phyloP scores from a whole-genome alignment of 1,140 invertebrate species.

The Cecropterus lyciades region DNA sequence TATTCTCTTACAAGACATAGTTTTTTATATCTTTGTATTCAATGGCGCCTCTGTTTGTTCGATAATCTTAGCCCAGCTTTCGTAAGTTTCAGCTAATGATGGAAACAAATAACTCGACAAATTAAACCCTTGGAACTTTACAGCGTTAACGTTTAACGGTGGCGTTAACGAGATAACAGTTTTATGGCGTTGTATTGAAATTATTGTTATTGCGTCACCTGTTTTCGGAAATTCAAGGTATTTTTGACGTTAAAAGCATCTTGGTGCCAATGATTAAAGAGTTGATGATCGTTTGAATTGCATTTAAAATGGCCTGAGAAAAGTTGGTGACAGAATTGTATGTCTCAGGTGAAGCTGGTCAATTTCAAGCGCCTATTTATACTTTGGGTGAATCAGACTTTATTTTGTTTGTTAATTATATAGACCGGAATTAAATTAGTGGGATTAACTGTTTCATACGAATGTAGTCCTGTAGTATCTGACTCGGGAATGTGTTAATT shows the following conservation, averaged over 20 bases:
- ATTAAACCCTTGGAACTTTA: conserved; percentile 52
- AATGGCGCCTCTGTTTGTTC: conserved; percentile 1
- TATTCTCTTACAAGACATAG: too few relatives aligned
- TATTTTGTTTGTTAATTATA: background rate
- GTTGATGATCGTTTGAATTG: conserved; percentile 18
- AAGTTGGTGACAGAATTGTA: conserved; percentile 20
- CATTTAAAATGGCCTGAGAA: conserved; percentile 15
- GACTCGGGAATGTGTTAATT: too few relatives aligned
- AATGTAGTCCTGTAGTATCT: too few relatives aligned
- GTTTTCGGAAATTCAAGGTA: conserved; percentile 35
- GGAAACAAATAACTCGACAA: conserved; percentile 65
- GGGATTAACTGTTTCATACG: too few relatives aligned
- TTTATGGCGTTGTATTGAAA: conserved; percentile 38
- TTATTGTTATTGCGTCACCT: conserved; percentile 54
- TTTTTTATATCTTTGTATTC: too few relatives aligned
- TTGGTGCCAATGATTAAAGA: conserved; percentile 17
- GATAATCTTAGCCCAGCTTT: conserved; percentile 27
- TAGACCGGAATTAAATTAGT: too few relatives aligned
- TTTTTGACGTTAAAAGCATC: conserved; percentile 27
- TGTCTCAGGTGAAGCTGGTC: conserved; percentile 10
- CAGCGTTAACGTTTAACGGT: conserved; percentile 41
- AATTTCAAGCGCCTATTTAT: conserved; percentile 4
- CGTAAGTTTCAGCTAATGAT: conserved; percentile 42
- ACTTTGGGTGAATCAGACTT: background rate
- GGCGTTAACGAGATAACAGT: conserved; percentile 54